Evolutionary conservation across 2,797 vertebrate species (phyloP).

Genomic region (Psittacula derbiana): DNA sequence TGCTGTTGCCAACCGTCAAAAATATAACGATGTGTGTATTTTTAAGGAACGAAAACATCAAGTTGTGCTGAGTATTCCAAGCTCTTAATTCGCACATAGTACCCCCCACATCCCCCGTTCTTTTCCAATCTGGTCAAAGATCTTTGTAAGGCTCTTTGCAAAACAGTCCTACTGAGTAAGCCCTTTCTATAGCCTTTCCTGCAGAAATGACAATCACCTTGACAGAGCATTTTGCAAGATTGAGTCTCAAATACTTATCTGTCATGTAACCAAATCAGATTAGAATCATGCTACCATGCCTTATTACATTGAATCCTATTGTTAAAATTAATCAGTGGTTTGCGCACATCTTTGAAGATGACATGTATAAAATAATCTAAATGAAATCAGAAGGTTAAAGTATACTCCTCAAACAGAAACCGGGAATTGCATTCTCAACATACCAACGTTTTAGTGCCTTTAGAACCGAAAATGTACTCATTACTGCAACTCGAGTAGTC

Average conservation of each 20-base stretch:
- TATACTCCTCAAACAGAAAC: neutral
- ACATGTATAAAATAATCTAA: neutral
- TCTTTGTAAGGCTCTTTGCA: neutral
- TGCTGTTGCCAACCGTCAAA: neutral
- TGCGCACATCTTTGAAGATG: neutral
- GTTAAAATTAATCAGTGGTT: neutral
- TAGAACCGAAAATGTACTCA: neutral
- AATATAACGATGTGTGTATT: neutral
- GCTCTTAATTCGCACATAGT: neutral
- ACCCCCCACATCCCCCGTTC: neutral
- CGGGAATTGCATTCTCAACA: neutral
- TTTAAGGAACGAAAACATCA: neutral
- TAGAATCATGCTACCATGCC: neutral
- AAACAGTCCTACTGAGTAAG: neutral
- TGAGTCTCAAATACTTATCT: neutral
- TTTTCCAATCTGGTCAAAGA: neutral
- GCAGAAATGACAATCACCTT: neutral
- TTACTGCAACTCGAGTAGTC: neutral
- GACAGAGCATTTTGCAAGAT: neutral
- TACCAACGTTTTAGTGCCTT: neutral
- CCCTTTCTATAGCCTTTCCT: neutral
- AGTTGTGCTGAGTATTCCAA: neutral
- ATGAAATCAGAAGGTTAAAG: neutral
- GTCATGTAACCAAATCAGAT: neutral
- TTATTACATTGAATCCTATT: neutral